Evolutionary conservation across 2,113 vertebrate genomes (phyloP), one percentile per base, ranked within the genome.

Genomic region (Rhineura floridana): DNA sequence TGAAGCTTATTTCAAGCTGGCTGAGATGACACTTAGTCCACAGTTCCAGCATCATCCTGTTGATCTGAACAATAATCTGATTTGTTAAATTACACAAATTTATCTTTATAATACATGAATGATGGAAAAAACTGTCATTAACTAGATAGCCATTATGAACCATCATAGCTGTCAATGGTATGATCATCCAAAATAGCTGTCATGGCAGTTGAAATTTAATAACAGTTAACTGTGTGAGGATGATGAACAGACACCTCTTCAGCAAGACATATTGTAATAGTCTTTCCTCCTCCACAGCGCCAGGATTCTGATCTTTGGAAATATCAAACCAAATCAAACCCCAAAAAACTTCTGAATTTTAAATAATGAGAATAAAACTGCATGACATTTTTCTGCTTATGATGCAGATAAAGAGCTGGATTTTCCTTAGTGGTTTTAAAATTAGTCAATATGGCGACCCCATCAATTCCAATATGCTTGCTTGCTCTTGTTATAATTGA

Each of bases 131-230:
- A 50, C 0, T 83, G 1, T 67, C 75, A 85, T 87, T 82, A 90
- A 84, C 28, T 42, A 90, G 82, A 81, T 25, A 86, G 44, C 0
- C 48, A 92, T 89, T 76, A 76, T 65, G 59, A 86, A 82, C 46
- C 78, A 86, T 42, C 12, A 87, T 89, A 85, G 46, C 72, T 73
- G 19, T 36, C 33, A 88, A 48, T 79, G 77, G 85, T 25, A 85
- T 87, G 25, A 84, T 75, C 87, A 90, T 87, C 19, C 15, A 83
- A 90, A 92, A 65, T n/a, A 70, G 48, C 21, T 79, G 81, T 72
- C 44, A 4, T 87, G 83, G 75, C 10, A 88, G 52, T 81, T 80
- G 44, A 91, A 90, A 93, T 91, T 12, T 86, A 52, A 88, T 28
- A 50, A 48, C 28, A 62, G 23, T 44, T 90, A 79, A 84, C 67